Percentiles rank a stretch among this genome's conserved stretches.
Conservation (phyloP, 53 echinoderm and acorn worm species). For the Patiria pectinifera region DNA sequence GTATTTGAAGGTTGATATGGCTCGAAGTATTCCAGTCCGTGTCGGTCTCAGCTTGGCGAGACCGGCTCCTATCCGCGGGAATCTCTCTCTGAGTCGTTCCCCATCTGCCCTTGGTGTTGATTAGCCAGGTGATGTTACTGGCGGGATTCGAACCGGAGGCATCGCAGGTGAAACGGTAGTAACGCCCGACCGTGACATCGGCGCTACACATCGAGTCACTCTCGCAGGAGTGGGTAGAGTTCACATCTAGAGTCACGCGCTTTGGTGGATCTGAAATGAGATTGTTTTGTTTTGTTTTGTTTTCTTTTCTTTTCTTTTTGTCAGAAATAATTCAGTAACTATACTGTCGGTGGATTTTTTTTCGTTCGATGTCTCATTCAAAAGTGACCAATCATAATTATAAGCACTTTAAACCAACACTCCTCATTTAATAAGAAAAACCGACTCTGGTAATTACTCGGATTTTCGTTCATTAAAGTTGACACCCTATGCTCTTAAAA, state of each 20-base stretch:
- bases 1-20: neutral
- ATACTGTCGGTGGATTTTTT: too few species aligned
- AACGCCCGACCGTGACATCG: neutral
- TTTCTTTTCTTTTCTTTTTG: too few species aligned
- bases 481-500: too few species aligned
- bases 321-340: too few species aligned
- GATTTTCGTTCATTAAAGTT: too few species aligned
- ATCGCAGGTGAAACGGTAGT: slow-evolving; percentile 3
- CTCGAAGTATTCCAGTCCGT: neutral
- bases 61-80: neutral
- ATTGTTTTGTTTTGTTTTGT: too few species aligned
- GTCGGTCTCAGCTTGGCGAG: neutral
- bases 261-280: neutral
- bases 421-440: too few species aligned
- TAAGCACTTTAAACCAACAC: too few species aligned
- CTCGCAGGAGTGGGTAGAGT: neutral
- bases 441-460: too few species aligned
- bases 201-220: neutral
- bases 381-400: too few species aligned
- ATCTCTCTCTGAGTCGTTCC: neutral
- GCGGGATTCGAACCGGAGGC: neutral
- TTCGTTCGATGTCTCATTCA: too few species aligned
- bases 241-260: neutral
- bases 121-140: neutral
- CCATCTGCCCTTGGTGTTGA: neutral